Evolutionary conservation across 2,113 vertebrate genomes (phyloP).

Genomic region (Rhinoptilus africanus): DNA sequence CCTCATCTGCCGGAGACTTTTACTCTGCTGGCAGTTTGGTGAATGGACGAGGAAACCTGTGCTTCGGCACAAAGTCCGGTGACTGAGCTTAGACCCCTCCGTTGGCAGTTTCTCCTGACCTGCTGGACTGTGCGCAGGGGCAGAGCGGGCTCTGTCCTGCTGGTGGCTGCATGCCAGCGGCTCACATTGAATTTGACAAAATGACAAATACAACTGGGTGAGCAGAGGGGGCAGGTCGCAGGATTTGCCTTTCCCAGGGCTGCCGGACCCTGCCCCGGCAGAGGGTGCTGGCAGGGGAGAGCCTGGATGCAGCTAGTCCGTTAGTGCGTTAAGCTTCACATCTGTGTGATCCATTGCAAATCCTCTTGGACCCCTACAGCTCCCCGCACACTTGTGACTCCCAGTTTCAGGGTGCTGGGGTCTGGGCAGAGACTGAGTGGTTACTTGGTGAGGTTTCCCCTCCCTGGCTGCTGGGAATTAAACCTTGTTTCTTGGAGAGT

Average conservation of each 20-base stretch:
- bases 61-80: background rate
- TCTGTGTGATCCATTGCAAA: accelerated
- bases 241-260: background rate
- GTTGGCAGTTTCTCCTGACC: accelerated
- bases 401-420: background rate
- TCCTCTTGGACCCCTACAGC: background rate
- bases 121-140: background rate
- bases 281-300: background rate
- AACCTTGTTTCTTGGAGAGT: background rate
- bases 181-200: background rate
- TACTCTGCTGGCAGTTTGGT: background rate
- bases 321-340: accelerated
- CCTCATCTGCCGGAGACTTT: background rate
- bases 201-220: accelerated
- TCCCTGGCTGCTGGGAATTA: background rate
- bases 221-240: background rate
- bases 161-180: accelerated
- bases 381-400: background rate
- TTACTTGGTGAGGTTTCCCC: background rate
- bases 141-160: background rate
- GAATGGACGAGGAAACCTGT: background rate
- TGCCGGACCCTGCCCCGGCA: background rate
- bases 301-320: background rate
- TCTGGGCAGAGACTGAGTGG: background rate
- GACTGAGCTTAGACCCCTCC: background rate